Evolutionary conservation across 2,113 vertebrate genomes (phyloP).

Genomic region (Tapirus terrestris): DNA sequence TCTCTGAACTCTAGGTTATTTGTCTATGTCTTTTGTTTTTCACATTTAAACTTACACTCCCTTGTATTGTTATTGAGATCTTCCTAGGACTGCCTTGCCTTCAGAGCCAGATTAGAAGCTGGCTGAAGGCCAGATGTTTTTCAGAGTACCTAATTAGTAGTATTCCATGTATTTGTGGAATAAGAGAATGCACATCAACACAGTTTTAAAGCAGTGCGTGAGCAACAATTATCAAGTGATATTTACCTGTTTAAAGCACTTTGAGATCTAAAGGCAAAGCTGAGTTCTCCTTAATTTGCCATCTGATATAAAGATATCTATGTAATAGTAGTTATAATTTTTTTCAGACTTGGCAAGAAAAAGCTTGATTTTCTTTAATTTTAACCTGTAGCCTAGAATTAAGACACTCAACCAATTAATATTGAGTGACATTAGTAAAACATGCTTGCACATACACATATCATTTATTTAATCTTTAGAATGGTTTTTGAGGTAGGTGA

Average conservation of each 20-base stretch:
- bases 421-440: constrained; percentile 7
- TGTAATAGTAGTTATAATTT: not conserved
- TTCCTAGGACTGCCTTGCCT: not conserved
- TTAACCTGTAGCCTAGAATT: constrained; percentile 32
- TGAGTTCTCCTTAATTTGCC: not conserved
- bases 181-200: not conserved
- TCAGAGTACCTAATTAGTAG: not conserved
- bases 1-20: not conserved
- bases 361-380: not conserved
- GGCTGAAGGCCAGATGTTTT: not conserved
- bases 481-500: constrained; percentile 24
- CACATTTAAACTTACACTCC: not conserved
- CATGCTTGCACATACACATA: not conserved
- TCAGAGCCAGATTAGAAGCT: not conserved
- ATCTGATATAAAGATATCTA: not conserved
- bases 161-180: not conserved
- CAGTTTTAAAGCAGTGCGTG: not conserved
- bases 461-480: constrained; percentile 25
- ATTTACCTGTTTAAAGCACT: not conserved
- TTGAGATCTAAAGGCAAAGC: not conserved
- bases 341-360: constrained; percentile 8
- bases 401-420: constrained; percentile 28
- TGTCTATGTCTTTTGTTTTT: not conserved
- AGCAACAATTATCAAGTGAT: not conserved
- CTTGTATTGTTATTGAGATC: not conserved